Base-by-base conservation (phyloP, 2,113 vertebrate species). In the Orientallactaga bullata region DNA sequence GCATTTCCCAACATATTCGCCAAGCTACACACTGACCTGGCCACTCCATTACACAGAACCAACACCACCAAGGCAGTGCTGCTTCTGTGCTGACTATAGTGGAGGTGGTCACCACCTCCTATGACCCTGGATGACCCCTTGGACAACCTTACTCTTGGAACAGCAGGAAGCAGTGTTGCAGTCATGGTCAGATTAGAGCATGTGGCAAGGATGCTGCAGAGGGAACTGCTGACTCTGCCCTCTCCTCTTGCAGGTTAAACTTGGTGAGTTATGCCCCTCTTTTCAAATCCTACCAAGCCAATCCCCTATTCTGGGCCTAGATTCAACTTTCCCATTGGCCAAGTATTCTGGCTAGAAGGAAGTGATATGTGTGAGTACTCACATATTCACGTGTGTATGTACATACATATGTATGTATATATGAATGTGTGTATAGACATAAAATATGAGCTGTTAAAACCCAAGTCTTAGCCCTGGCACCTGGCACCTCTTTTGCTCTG, bases 281-380 rank as follows among this genome's bases (percentile, higher is more conserved):
- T 83, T 63, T 93, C 32, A 66, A 21, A 39, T 87, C 42, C 60
- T 79, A 84, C 77, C 16, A 39, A 93, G 58, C 39, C 51, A 65
- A 51, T 83, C 39, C 11, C 2, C 1, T 55, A 61, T 24, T 37
- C 61, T 65, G 76, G 24, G 51, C 32, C 39, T 66, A 65, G 13
- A 55, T 24, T 89, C 28, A 37, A 26, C 37, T n/a, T 94, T 74
- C 23, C 9, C 15, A n/a, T 0, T 2, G 24, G 71, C 24, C 58
- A 95, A 26, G n/a, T 69, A 37, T 60, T 93, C 74, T 32, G 28
- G 47, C 37, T 69, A 28, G 28, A 58, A 92, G 30, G 47, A 92
- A 15, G 23, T 0, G 26, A 30, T 80, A 0, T 82, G 20, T 66
- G 4, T 65, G 3, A 30, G 3, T 4, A 11, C 6, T 9, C 21